Evolutionary conservation across 2,888 invertebrate species (phyloP).

Genomic region (Watsonalla binaria): DNA sequence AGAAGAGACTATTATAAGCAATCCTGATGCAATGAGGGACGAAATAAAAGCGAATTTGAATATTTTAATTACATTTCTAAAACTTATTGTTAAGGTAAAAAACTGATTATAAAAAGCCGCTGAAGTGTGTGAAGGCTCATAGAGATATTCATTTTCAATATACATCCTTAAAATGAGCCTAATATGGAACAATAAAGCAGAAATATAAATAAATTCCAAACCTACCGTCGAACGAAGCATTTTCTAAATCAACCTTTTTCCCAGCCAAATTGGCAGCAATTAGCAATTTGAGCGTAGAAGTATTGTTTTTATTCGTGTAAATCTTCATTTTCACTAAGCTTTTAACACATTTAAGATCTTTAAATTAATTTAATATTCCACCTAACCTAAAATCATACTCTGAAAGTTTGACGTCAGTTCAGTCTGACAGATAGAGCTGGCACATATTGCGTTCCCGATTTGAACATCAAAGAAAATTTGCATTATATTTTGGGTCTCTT

Average conservation of each 20-base stretch:
- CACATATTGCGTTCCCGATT: not conserved
- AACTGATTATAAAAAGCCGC: too few relatives aligned
- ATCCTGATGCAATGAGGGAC: too few relatives aligned
- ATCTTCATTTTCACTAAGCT: slow-evolving; percentile 80
- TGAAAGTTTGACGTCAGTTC: too few relatives aligned
- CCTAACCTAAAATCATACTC: slow-evolving; percentile 17
- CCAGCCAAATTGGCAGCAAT: slow-evolving; percentile 83
- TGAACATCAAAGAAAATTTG: too few relatives aligned
- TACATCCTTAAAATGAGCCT: not conserved
- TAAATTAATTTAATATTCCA: slow-evolving; percentile 6
- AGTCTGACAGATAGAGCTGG: slow-evolving; percentile 8
- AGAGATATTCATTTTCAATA: not conserved
- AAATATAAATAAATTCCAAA: not conserved
- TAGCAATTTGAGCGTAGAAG: slow-evolving; percentile 85
- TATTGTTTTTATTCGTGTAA: slow-evolving; percentile 87
- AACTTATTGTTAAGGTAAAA: too few relatives aligned
- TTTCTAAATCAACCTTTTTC: slow-evolving; percentile 76
- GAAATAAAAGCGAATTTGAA: too few relatives aligned
- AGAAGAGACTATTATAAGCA: too few relatives aligned
- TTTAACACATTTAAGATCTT: slow-evolving; percentile 7
- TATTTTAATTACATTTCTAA: too few relatives aligned
- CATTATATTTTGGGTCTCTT: too few relatives aligned
- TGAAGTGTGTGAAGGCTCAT: too few relatives aligned
- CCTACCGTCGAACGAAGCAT: slow-evolving; percentile 81
- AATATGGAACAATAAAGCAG: not conserved